These are phyloP conservation scores for Bombus confusus DNA, from an alignment of 1,140 invertebrate genomes.

Conservation along the genomic window DNA sequence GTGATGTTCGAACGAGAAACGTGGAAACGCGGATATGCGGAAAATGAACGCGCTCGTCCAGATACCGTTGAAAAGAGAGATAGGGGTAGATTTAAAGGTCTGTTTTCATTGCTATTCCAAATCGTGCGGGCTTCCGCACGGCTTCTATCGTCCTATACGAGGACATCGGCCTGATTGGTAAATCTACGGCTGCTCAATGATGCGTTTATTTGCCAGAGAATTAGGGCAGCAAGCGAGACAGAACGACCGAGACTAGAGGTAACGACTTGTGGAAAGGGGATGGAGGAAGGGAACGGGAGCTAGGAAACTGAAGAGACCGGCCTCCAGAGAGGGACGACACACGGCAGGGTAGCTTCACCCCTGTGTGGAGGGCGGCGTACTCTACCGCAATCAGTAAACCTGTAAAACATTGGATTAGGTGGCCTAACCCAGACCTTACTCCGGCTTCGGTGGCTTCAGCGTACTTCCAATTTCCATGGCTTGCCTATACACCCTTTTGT, in stretches of 20 bases:
- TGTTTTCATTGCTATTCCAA: conserved; percentile 72
- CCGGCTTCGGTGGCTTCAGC: conserved; percentile 25
- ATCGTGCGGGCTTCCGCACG: conserved; percentile 71
- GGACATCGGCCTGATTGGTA: conserved; percentile 70
- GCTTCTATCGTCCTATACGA: conserved; percentile 66
- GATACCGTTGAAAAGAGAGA: conserved; percentile 47
- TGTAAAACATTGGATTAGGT: conserved; percentile 78
- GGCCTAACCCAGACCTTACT: conserved; percentile 60
- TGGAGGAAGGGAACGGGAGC: background rate
- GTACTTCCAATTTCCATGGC: conserved; percentile 63
- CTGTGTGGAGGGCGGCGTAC: conserved; percentile 30
- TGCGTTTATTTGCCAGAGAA: conserved; percentile 74
- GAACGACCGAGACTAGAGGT: conserved; percentile 42
- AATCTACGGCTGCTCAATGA: conserved; percentile 73
- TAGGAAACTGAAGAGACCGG: conserved; percentile 36
- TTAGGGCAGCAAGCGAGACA: conserved; percentile 64
- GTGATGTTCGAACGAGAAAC: background rate
- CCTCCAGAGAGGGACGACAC: conserved; percentile 8
- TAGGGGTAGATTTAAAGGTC: conserved; percentile 66
- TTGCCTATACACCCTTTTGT: conserved; percentile 21
- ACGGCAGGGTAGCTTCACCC: conserved; percentile 23
- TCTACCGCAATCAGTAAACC: conserved; percentile 75
- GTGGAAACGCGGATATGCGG: conserved; percentile 1
- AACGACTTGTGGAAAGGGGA: background rate
- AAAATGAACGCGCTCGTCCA: background rate